Evolutionary conservation across 2,797 vertebrate species (phyloP), one percentile per base, ranked within the genome.

Genomic region (Tapirus indicus): DNA sequence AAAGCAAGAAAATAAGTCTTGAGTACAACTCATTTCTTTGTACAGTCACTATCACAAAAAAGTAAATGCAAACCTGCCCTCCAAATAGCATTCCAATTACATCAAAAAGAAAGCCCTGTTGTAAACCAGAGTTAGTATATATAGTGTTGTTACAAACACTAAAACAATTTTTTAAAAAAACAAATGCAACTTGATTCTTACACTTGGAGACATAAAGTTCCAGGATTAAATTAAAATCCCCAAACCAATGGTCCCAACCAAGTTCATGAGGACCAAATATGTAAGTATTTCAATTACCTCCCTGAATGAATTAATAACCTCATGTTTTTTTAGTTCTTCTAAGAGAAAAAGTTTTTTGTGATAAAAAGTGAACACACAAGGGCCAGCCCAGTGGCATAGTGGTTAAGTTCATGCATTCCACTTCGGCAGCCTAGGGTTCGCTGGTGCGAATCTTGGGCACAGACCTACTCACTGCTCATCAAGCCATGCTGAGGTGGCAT

Each of bases 121-220:
- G 17, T 62, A 66, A 84, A 54, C 54, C 27, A 69, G 10, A 74
- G 32, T 32, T 35, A 88, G 23, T 68, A 47, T 6, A 47, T 7
- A 69, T 5, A 71, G 66, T 27, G 13, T 44, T 79, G 21, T 83
- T 21, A 41, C 23, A 95, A 75, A 64, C 4, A 78, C 20, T 77
- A 54, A 56, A 66, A 35, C 4, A 78, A 56, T 54, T 71, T 69
- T 71, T 69, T 44, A 7, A 74, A 69, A 84, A 88, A 94, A 86
- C 6, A 95, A 91, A 88, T 66, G 20, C 66, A 87, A 94, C 47
- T 72, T 83, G 20, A 92, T 71, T 82, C 54, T 92, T 88, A 47
- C 2, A 78, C 58, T 27, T 85, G 44, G 32, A 80, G 38, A 77
- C 27, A 89, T 80, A 92, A 86, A 85, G 68, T 23, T 56, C n/a